Base-by-base conservation (phyloP, 2,888 invertebrate genomes). In the Cosmopolites sordidus region DNA sequence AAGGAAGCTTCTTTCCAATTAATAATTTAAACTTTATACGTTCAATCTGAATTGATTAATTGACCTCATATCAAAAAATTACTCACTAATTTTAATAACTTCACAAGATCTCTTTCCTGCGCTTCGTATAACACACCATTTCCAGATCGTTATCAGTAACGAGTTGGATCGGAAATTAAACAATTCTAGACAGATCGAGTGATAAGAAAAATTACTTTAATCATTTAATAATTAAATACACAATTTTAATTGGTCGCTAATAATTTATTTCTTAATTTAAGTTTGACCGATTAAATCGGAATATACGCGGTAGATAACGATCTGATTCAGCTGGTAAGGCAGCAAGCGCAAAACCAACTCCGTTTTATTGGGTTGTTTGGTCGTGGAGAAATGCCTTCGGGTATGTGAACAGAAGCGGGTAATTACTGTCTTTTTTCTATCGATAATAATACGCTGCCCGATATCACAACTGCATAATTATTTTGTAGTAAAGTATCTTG, bases 191-290 rank as follows among this genome's bases (percentile, higher is more conserved):
- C 33, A 33, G 43, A 50, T 50, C 51, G 11, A 9, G 37, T 29
- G 51, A 51, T 51, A 51, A 44, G 44, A 17, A 39, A 45, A 29
- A 51, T 40, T 27, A 27, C 51, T 51, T 51, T 51, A 46, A 46
- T 51, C 29, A 29, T 16, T 18, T 29, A 46, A 51, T 51, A 51
- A 51, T 46, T 51, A 42, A 51, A 22, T 42, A 18, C 46, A 38
- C 27, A 42, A 41, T 17, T 48, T 42, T 22, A 33, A 40, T 47
- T 47, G 33, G 27, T 17, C 12, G 3, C 16, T 43, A 12, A 51
- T 29, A 43, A 27, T 43, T 43, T 43, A 43, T 43, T 43, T 43
- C 43, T 43, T 43, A 43, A 43, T 43, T 43, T 29, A 8, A n/a
- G 14, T 27, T 43, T 5, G n/a, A 15, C 14, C 11, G 22, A 43